Evolutionary conservation across 1,140 invertebrate genomes (phyloP).

Genomic region (Coenobita brevimanus): DNA sequence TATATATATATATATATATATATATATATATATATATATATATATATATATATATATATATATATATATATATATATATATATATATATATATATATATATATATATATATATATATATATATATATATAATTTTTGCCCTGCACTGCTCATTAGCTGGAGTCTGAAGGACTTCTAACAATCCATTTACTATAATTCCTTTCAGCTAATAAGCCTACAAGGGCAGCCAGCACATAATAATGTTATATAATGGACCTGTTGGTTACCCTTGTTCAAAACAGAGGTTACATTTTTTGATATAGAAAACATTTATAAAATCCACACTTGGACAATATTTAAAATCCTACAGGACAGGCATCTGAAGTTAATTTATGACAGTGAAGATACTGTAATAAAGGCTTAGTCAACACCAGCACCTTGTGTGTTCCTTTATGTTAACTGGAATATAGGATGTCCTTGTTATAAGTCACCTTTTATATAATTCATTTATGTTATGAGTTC

Average conservation of each 20-base stretch:
- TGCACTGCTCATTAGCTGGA: conserved; percentile 38
- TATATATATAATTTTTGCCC: background rate
- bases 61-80: too few species aligned
- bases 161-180: conserved; percentile 31
- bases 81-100: too few species aligned
- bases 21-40: too few species aligned
- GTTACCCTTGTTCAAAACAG: background rate
- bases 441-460: background rate
- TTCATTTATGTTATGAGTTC: too few species aligned
- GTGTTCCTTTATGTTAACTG: conserved; percentile 6
- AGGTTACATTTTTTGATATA: conserved; percentile 54
- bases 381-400: conserved; percentile 42
- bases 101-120: too few species aligned
- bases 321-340: conserved; percentile 52
- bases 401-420: conserved; percentile 54
- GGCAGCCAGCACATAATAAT: background rate
- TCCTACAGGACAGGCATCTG: conserved; percentile 23
- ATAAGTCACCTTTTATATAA: too few species aligned
- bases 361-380: conserved; percentile 13
- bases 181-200: background rate
- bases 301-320: conserved; percentile 61
- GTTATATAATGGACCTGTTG: too few species aligned
- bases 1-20: too few species aligned
- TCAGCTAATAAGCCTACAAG: background rate
- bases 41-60: too few species aligned